A percentile compares a stretch with the other conserved stretches of the same genome.
Evolutionary conservation across 1,140 invertebrate species (phyloP).

Genomic region (Rhyacophila brunnea): DNA sequence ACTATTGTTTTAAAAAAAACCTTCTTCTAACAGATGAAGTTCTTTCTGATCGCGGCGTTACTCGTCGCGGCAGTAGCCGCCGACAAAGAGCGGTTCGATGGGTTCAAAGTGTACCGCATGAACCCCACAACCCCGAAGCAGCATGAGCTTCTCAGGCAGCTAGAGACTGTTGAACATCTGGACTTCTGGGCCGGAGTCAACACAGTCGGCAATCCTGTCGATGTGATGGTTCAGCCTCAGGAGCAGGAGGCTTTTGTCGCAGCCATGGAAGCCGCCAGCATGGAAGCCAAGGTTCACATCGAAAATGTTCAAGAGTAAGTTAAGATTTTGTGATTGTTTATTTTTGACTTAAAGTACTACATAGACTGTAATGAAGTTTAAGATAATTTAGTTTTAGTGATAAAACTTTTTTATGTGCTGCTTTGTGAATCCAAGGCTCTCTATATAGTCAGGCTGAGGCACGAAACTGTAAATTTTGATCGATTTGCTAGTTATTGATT

Average conservation of each 20-base stretch:
- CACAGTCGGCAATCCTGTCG: conserved; percentile 1
- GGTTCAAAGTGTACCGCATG: conserved; percentile 25
- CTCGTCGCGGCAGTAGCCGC: neutral
- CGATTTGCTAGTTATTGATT: too few species aligned
- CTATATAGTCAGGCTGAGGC: too few species aligned
- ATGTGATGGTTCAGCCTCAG: conserved; percentile 31
- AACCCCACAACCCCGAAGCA: conserved; percentile 16
- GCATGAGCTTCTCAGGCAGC: conserved; percentile 17
- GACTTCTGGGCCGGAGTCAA: conserved; percentile 23
- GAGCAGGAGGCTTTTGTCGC: conserved; percentile 15
- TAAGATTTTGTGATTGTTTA: too few species aligned
- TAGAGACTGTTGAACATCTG: conserved; percentile 25
- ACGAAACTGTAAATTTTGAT: too few species aligned
- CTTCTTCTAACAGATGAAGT: too few species aligned
- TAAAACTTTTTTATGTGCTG: too few species aligned
- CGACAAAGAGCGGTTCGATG: conserved; percentile 31
- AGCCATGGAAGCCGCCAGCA: conserved; percentile 6
- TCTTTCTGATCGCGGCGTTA: too few species aligned
- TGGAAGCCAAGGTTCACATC: neutral
- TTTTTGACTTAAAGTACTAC: too few species aligned
- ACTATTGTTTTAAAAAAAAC: too few species aligned
- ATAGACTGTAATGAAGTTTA: too few species aligned
- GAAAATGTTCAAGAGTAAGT: neutral
- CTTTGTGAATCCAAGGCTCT: too few species aligned
- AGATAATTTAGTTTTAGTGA: too few species aligned